Evolutionary conservation across 2,888 invertebrate genomes (phyloP).

Genomic region (Hybos culiciformis): DNA sequence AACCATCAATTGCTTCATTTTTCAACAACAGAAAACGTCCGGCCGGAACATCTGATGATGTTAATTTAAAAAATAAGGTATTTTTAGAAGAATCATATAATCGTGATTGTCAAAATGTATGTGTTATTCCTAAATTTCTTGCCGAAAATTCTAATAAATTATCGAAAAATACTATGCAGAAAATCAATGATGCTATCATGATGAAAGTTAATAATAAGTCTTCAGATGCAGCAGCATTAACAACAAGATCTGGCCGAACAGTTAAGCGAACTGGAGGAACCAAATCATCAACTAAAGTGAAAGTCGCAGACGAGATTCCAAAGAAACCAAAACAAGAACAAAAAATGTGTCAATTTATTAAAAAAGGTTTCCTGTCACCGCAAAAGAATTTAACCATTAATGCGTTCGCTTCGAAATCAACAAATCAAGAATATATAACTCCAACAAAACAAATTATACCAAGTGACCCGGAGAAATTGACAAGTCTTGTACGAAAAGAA

Average conservation of each 20-base stretch:
- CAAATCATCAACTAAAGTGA: constrained; percentile 7
- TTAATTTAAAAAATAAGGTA: constrained; percentile 43
- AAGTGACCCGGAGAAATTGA: constrained; percentile 30
- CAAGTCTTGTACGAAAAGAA: constrained; percentile 41
- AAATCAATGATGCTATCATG: neutral
- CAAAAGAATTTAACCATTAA: constrained; percentile 22
- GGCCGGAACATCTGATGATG: constrained; percentile 52
- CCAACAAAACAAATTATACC: neutral
- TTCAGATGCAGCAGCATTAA: constrained; percentile 7
- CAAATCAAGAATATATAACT: neutral
- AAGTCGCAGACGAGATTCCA: constrained; percentile 14
- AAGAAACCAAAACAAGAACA: constrained; percentile 26
- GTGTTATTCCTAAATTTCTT: neutral
- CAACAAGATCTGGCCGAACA: constrained; percentile 26
- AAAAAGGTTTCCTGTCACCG: constrained; percentile 32
- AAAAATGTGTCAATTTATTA: constrained; percentile 31
- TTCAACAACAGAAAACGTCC: constrained; percentile 64
- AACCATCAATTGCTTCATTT: constrained; percentile 60
- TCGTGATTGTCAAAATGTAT: neutral
- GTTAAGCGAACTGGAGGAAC: constrained; percentile 24
- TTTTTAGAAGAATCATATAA: neutral
- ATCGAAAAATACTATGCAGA: neutral
- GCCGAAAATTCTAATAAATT: constrained; percentile 5
- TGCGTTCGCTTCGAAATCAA: constrained; percentile 1
- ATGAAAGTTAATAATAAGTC: neutral